Evolutionary conservation across 2,888 invertebrate species (phyloP), one percentile per base, ranked within the genome.

Genomic region (Pseudeuparius sepicola): DNA sequence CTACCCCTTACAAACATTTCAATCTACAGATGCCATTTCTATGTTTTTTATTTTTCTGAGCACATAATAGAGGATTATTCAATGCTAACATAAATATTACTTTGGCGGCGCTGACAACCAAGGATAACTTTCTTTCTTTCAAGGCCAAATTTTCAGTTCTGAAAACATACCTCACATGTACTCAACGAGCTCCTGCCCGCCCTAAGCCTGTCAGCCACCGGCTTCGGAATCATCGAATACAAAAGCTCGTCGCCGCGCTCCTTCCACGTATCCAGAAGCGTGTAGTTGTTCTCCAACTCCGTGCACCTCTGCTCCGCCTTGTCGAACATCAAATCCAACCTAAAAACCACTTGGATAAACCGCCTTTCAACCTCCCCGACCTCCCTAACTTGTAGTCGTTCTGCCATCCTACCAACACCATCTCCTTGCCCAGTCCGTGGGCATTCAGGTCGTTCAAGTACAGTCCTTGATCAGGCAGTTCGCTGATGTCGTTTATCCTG

Each of bases 181-280:
- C 73, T 75, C 52, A 85, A 66, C 1, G 84, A 74, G 51, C 81
- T 78, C 39, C 76, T 74, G 0, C 88, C 89, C 12, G 73, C 66
- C 37, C 85, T 69, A 48, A 92, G 67, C 42, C 82, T 72, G 52
- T 87, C 83, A 0, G 88, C 90, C 10, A 90, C 80, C 2, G 78
- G 75, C 51, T 78, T 76, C 0, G 92, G 92, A 53, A 92, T 87
- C 90, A 92, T 92, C 1, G 90, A 88, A 55, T 90, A 90, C 0
- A 92, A 65, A 3, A 92, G 66, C 45, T 85, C 84, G 53, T 92
- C 88, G 1, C 88, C 84, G 45, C 82, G 75, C 37, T 78, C 73
- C 58, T 88, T 86, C 87, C 88, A 89, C 17, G 80, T 76, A 54
- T 89, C 88, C 10, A 83, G 64, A 12, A 87, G 65, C 33, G 75